Conservation (phyloP, 2,797 vertebrate genomes). For the Siniperca undulata region DNA sequence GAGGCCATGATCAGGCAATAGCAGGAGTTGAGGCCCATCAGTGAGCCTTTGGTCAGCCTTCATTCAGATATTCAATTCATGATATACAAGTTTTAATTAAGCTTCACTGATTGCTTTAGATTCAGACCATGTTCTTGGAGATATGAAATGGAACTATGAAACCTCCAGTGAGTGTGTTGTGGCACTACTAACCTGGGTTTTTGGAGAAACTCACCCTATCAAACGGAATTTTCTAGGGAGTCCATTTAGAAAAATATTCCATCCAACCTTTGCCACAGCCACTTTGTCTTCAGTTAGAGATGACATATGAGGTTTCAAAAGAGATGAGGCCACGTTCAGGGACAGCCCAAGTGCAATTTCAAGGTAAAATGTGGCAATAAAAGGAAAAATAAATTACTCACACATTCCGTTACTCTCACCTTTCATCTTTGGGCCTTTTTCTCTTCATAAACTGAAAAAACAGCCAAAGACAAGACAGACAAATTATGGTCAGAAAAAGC, state of each 20-base stretch:
- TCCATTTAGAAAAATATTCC: slow-evolving; percentile 27
- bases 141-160: background rate
- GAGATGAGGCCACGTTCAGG: slow-evolving; percentile 27
- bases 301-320: slow-evolving; percentile 37
- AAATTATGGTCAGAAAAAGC: background rate
- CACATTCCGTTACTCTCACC: background rate
- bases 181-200: slow-evolving; percentile 15
- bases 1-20: background rate
- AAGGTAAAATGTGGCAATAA: slow-evolving; percentile 68
- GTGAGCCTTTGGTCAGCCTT: background rate
- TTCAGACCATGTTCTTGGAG: background rate
- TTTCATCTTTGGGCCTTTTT: slow-evolving; percentile 13
- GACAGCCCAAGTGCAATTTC: slow-evolving; percentile 55
- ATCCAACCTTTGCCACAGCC: slow-evolving; percentile 26
- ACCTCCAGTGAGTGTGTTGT: background rate
- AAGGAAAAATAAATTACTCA: slow-evolving; percentile 10
- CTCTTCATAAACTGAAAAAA: background rate
- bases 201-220: slow-evolving; percentile 2
- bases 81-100: background rate
- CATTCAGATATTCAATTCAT: background rate
- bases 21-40: background rate
- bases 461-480: background rate
- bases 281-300: slow-evolving; percentile 26
- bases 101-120: slow-evolving; percentile 2
- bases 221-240: slow-evolving; percentile 24